Base-by-base conservation (phyloP, 2,888 invertebrate genomes). In the Mythimna pallens region DNA sequence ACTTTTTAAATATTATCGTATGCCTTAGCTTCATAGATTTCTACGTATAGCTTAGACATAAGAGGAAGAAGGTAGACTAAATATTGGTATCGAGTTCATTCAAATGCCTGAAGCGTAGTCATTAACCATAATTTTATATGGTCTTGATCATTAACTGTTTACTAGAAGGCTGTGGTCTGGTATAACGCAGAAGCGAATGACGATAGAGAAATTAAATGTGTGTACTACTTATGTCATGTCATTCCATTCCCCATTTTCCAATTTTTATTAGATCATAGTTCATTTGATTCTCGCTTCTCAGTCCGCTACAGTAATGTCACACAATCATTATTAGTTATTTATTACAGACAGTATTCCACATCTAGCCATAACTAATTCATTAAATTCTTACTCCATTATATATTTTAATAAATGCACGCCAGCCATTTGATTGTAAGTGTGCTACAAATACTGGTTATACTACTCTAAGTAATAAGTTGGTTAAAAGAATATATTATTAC, bases 71-170 rank as follows among this genome's bases (percentile, higher is more conserved):
- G 43, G 22, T 43, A 59, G 25, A 66, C 4, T 5, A 70, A 62
- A 30, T n/a, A 54, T 47, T 47, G 17, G 14, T 34, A 47, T 59
- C 30, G 54, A 59, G 69, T 50, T 55, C 17, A 47, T 50, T 34
- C 10, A 22, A 7, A 22, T 22, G 74, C 61, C 74, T 61, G 59
- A 34, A 70, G 77, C 77, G 22, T 40, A 50, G 12, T 52, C 73
- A 17, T 43, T 6, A 58, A 59, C 52, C 58, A 52, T 52, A 70
- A 55, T 55, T 25, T 43, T 22, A 43, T 52, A n/a, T 14, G 17
- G 57, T 76, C 57, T 74, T 43, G 40, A 17, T 3, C 12, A 52
- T 65, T 76, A 43, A 66, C 58, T 25, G 34, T 43, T 43, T 58
- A 25, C 8, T 73, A 20, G 10, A 52, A 40, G 73, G 14, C 14